Evolutionary conservation across 2,797 vertebrate species (phyloP).

Genomic region (Diceros bicornis): DNA sequence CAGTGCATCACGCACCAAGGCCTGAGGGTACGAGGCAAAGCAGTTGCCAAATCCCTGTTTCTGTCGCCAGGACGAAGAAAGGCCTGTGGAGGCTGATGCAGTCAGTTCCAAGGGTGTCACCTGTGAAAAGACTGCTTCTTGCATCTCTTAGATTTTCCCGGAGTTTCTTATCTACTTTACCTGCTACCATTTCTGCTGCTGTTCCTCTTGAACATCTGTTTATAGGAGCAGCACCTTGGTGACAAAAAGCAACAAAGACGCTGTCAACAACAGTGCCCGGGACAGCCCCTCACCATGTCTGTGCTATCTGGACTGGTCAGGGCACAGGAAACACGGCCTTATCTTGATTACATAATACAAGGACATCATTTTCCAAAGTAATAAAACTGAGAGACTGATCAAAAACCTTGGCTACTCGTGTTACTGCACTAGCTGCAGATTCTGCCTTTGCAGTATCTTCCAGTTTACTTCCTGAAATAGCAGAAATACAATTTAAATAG

Average conservation of each 20-base stretch:
- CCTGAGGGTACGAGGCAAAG: slow-evolving; percentile 98
- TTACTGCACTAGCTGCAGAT: slow-evolving; percentile 95
- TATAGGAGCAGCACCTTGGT: slow-evolving; percentile 97
- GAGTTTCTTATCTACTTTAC: slow-evolving; percentile 98
- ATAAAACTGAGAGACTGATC: slow-evolving; percentile 98
- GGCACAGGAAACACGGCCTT: slow-evolving; percentile 96
- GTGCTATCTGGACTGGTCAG: slow-evolving; percentile 96
- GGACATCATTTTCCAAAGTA: slow-evolving; percentile 98
- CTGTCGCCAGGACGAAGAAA: slow-evolving; percentile 95
- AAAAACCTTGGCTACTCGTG: slow-evolving; percentile 96
- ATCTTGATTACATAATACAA: slow-evolving; percentile 96
- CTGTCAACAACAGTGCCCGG: slow-evolving; percentile 97
- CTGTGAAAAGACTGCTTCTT: slow-evolving; percentile 97
- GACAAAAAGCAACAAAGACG: slow-evolving; percentile 97
- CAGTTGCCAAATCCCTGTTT: slow-evolving; percentile 97
- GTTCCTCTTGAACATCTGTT: slow-evolving; percentile 98
- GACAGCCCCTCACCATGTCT: slow-evolving; percentile 97
- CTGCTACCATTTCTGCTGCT: slow-evolving; percentile 98
- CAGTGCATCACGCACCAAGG: slow-evolving; percentile 97
- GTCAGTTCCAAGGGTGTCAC: slow-evolving; percentile 95
- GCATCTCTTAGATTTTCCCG: slow-evolving; percentile 97
- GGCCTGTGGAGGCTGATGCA: slow-evolving; percentile 98
- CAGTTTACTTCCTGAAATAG: slow-evolving; percentile 98
- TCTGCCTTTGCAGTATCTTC: slow-evolving; percentile 98
- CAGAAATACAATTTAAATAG: slow-evolving; percentile 98